Evolutionary conservation across 2,888 invertebrate species (phyloP), one percentile per base, ranked within the genome.

Genomic region (Oscheius sp.): DNA sequence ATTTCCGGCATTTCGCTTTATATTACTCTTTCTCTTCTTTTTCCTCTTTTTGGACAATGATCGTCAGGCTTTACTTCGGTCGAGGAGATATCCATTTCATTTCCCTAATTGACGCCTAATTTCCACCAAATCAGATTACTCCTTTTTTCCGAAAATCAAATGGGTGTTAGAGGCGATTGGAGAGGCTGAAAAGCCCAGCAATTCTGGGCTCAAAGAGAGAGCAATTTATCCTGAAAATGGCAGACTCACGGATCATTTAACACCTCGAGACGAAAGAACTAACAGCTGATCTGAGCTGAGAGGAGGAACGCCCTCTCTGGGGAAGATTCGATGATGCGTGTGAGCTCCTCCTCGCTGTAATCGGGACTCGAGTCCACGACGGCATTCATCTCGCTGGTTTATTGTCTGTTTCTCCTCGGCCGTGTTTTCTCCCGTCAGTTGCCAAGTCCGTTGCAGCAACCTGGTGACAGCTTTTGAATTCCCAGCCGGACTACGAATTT

Each of bases 371-470:
- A 17, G 42, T n/a, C n/a, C n/a, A n/a, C n/a, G n/a, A n/a, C n/a
- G n/a, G n/a, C 58, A 55, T 55, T 58, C 42, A 58, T 58, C 58
- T 58, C 42, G 20, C 29, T 15, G 55, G n/a, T 55, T 55, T 15
- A 34, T 55, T 34, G 33, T 53, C n/a, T 55, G 33, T 61, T 45
- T 34, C 55, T 33, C 55, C 55, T 5, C 55, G 12, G 42, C 20
- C 8, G 48, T 52, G 50, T 52, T n/a, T 23, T 27, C 23, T 42
- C 23, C n/a, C 61, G 61, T 61, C 61, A 61, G 61, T 61, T 61
- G 61, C 45, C 61, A 31, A 33, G 17, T 61, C n/a, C n/a, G n/a
- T n/a, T n/a, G n/a, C n/a, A 15, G 61, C 61, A 61, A 61, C 61
- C 45, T 29, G 61, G 61, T 45, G 61, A 45, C 61, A 42, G n/a